A percentile compares a stretch with the other conserved stretches of the same genome.
Conservation (phyloP, 1,140 invertebrate genomes). For the Helicoverpa zea region DNA sequence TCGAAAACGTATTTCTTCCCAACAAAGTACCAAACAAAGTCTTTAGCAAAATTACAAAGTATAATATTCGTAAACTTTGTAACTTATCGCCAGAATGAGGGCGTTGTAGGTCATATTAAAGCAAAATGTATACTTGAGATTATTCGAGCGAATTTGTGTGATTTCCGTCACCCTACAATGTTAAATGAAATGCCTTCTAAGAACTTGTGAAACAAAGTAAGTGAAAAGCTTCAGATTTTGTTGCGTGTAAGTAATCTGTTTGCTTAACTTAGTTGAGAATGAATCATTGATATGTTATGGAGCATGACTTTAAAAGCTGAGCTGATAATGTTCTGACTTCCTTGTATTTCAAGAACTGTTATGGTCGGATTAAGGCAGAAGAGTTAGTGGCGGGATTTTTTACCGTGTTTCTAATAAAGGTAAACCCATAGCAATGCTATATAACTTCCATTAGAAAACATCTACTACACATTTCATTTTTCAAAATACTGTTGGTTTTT, state of each 20-base stretch:
- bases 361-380: too few relatives aligned
- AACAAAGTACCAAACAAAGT: background rate
- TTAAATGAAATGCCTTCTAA: slow-evolving; percentile 7
- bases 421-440: too few relatives aligned
- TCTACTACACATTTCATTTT: too few relatives aligned
- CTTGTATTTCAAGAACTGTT: too few relatives aligned
- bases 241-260: background rate
- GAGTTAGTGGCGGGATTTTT: too few relatives aligned
- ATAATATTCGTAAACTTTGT: slow-evolving; percentile 11
- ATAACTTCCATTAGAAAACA: too few relatives aligned
- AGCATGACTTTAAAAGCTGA: background rate
- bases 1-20: too few relatives aligned
- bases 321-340: too few relatives aligned
- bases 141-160: slow-evolving; percentile 20
- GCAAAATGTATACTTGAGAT: slow-evolving; percentile 31
- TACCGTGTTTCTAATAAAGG: too few relatives aligned
- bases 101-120: slow-evolving; percentile 20
- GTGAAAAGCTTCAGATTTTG: slow-evolving; percentile 18
- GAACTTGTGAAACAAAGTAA: slow-evolving; percentile 27
- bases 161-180: slow-evolving; percentile 16
- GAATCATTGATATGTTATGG: background rate
- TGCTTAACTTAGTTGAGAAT: background rate
- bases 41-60: background rate
- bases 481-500: too few relatives aligned
- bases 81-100: slow-evolving; percentile 13